Evolutionary conservation across 2,113 vertebrate genomes (phyloP).

Genomic region (Boleophthalmus pectinirostris): DNA sequence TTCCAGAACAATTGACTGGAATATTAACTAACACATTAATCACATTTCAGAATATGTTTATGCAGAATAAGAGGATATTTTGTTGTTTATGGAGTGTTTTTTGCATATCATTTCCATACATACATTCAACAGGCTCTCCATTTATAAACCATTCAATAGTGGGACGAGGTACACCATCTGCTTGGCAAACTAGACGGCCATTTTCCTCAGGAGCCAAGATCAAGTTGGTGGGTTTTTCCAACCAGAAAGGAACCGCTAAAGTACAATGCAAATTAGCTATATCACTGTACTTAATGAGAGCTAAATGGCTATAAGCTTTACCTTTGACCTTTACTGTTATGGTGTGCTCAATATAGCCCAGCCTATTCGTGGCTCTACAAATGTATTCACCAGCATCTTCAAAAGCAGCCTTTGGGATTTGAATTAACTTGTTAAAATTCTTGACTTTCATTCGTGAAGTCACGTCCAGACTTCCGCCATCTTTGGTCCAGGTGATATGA

Average conservation of each 20-base stretch:
- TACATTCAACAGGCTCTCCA: conserved; percentile 90
- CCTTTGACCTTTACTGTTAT: conserved; percentile 94
- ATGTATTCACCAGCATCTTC: conserved; percentile 90
- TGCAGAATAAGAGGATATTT: too few relatives aligned
- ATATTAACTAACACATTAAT: too few relatives aligned
- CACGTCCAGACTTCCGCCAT: conserved; percentile 82
- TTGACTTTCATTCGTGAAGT: conserved; percentile 84
- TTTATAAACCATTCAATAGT: conserved; percentile 91
- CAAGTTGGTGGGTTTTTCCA: conserved; percentile 88
- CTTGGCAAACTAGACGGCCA: conserved; percentile 86
- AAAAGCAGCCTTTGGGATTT: conserved; percentile 85
- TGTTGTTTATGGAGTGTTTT: too few relatives aligned
- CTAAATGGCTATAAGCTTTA: conserved; percentile 57
- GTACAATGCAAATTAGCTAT: not conserved
- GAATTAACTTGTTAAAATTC: conserved; percentile 92
- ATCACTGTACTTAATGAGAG: not conserved
- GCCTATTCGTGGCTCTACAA: conserved; percentile 91
- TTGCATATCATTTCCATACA: not conserved
- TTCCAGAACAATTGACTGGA: too few relatives aligned
- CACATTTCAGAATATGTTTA: not conserved
- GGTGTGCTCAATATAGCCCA: conserved; percentile 88
- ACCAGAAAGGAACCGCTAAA: conserved; percentile 93
- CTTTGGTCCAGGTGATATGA: conserved; percentile 90
- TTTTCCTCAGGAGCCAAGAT: conserved; percentile 92
- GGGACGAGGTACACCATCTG: conserved; percentile 91